Percentiles rank a stretch among this genome's conserved stretches.
Evolutionary conservation across 2,113 vertebrate species (phyloP).

Genomic region (Butorides virescens): DNA sequence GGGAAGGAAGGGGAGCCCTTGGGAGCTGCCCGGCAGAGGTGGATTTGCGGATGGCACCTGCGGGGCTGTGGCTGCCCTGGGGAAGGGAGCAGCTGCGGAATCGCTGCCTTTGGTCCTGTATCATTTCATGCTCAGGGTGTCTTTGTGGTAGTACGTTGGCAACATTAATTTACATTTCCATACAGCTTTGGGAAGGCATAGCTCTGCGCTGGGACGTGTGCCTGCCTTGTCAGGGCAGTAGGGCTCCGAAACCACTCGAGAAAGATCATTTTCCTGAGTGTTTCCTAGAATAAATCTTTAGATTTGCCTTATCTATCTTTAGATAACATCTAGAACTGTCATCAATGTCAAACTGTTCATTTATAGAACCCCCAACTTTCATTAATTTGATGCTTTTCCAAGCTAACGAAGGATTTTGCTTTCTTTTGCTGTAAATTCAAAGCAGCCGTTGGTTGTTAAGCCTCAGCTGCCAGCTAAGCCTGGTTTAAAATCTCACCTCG

Average conservation of each 20-base stretch:
- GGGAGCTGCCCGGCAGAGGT: not conserved
- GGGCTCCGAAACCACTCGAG: not conserved
- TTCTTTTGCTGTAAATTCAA: not conserved
- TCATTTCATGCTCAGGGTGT: not conserved
- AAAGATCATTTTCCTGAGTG: not conserved
- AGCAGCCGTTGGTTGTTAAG: not conserved
- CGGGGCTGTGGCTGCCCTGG: no score
- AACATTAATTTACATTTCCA: not conserved
- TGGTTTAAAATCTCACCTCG: not conserved
- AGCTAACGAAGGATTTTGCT: not conserved
- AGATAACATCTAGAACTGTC: not conserved
- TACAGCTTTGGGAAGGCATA: not conserved
- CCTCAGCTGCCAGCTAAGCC: not conserved
- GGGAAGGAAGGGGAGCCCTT: not conserved
- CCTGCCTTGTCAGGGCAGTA: not conserved
- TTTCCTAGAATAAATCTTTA: not conserved
- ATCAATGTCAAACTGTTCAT: not conserved
- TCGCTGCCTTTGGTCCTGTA: not conserved
- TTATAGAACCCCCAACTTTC: not conserved
- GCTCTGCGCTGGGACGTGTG: not conserved
- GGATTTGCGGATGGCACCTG: not conserved
- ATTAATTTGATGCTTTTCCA: not conserved
- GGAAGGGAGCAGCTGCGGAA: not conserved
- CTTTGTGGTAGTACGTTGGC: not conserved
- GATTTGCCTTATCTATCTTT: not conserved